Base-by-base conservation (phyloP, 2,888 invertebrate genomes). In the Erebia ligea region DNA sequence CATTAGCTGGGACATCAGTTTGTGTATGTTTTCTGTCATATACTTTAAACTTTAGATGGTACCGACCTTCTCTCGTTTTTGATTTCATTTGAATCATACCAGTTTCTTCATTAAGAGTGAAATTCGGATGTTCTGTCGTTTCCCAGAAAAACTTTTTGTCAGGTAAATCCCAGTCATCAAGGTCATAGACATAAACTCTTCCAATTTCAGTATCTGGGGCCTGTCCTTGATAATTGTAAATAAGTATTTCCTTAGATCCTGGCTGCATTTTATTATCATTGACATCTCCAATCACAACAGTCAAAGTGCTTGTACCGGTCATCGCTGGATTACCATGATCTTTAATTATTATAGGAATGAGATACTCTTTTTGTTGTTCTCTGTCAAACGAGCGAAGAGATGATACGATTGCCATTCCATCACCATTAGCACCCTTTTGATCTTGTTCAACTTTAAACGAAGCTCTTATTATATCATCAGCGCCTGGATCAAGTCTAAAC, bases 231-330 rank as follows among this genome's bases (percentile, higher is more conserved):
- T 99, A 99, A 90, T 98, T 99, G 90, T 99, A 99, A 2, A 99
- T 98, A 84, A 98, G 97, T 82, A 99, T 98, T 77, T 98, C 97
- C 94, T 99, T 99, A 5, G 97, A 97, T 1, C 99, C 99, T 0
- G 99, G 98, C 84, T 98, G 98, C 98, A 99, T 99, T 92, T 98
- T 98, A 89, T 99, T 99, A 87, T 99, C 99, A 88, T 99, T 99
- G 25, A 98, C 97, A 89, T 99, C 99, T 25, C 99, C 99, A 80
- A 99, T 99, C 65, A 99, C 98, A 40, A 99, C 98, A 0, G 98
- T 99, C 52, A 99, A 92, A 0, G 98, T 99, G 83, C 98, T 98
- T 11, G 99, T 99, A 75, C 98, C 99, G 17, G 98, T 98, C 97
- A 98, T 98, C 0, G 97, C 96, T n/a, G 98, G 98, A 78, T 97